phyloP scores from a whole-genome alignment of 2,888 invertebrate genomes.

The Xanthia icteritia region DNA sequence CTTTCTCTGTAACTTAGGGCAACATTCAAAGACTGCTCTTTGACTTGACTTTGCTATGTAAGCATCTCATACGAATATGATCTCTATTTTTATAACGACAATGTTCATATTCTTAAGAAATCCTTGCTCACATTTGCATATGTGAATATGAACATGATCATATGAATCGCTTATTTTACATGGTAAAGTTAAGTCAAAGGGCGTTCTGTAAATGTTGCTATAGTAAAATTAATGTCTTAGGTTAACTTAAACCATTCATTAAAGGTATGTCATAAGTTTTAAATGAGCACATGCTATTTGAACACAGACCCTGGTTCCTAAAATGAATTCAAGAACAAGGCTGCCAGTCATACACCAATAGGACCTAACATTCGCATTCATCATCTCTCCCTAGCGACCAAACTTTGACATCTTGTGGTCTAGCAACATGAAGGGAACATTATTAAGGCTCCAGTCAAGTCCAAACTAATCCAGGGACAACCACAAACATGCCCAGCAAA shows the following conservation, averaged over 20 bases:
- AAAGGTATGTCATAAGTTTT: background rate
- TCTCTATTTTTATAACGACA: no score
- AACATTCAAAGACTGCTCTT: background rate
- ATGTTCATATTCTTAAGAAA: no score
- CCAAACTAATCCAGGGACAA: constrained; percentile 3
- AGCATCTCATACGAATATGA: background rate
- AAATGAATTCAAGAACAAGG: background rate
- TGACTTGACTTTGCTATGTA: background rate
- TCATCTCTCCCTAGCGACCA: background rate
- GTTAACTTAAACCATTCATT: no score
- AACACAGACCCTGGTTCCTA: background rate
- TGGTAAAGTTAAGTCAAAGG: background rate
- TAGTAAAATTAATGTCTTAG: no score
- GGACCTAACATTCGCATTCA: background rate
- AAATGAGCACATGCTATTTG: no score
- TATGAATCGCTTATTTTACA: background rate
- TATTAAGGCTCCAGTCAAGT: background rate
- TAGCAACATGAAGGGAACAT: constrained; percentile 1
- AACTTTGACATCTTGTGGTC: constrained; percentile 28
- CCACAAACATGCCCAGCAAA: constrained; percentile 26
- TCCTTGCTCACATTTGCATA: no score
- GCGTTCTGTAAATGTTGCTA: background rate
- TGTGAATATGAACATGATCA: no score
- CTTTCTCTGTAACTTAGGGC: no score
- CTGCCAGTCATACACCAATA: no score